Evolutionary conservation across 2,797 vertebrate species (phyloP).

Genomic region (Hippopotamyrus pictus): DNA sequence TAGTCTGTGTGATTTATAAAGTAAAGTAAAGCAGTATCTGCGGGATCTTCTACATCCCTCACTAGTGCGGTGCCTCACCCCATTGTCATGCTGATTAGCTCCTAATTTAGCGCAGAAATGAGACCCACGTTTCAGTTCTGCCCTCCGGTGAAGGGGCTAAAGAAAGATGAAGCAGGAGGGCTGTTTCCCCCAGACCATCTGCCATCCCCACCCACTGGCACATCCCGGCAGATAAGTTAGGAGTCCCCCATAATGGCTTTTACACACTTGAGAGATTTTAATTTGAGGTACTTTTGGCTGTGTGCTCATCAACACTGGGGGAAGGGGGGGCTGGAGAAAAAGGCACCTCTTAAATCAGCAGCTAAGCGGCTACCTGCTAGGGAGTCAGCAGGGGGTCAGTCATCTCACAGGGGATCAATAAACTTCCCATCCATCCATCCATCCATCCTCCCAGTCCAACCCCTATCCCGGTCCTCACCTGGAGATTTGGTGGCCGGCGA

Average conservation of each 20-base stretch:
- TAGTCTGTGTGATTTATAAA: not conserved
- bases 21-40: not conserved
- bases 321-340: not conserved
- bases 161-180: not conserved
- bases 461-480: slow-evolving; percentile 61
- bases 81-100: not conserved
- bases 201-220: not conserved
- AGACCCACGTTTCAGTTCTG: not conserved
- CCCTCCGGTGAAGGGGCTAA: not conserved
- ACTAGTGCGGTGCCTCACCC: not conserved
- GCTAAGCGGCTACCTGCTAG: not conserved
- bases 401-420: not conserved
- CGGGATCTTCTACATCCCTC: not conserved
- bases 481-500: slow-evolving; percentile 94
- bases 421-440: not conserved
- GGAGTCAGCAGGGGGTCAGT: not conserved
- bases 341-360: not conserved
- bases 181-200: not conserved
- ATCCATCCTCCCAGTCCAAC: not conserved
- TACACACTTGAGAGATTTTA: slow-evolving; percentile 13
- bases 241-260: slow-evolving; percentile 5
- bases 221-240: not conserved
- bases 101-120: not conserved
- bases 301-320: not conserved
- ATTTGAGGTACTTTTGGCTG: not conserved